A percentile compares a stretch with the other conserved stretches of the same genome.
phyloP scores from a whole-genome alignment of 2,113 vertebrate genomes.

The Aphyosemion australe region DNA sequence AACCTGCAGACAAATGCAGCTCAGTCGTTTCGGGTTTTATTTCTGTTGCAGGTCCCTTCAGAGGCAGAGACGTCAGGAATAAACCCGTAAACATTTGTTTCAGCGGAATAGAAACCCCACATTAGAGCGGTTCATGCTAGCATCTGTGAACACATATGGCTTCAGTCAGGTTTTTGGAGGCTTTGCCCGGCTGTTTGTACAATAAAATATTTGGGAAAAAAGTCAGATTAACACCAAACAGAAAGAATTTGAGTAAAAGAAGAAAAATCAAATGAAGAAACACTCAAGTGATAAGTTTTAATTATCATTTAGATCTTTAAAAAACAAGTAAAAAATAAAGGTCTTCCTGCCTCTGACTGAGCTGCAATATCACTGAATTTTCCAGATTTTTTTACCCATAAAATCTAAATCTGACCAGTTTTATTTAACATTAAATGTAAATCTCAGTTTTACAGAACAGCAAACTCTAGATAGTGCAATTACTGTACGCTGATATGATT shows the following conservation, averaged over 20 bases:
- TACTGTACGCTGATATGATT: background rate
- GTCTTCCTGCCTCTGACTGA: too few relatives aligned
- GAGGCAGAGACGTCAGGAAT: background rate
- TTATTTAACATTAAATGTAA: too few relatives aligned
- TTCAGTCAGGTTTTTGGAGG: background rate
- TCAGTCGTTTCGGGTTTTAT: constrained; percentile 18
- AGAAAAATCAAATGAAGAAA: background rate
- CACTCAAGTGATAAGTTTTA: too few relatives aligned
- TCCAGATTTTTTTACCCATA: too few relatives aligned
- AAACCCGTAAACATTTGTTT: constrained; percentile 1
- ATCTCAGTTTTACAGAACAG: background rate
- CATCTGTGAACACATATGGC: background rate
- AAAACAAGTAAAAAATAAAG: too few relatives aligned
- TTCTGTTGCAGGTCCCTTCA: background rate
- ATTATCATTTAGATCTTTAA: too few relatives aligned
- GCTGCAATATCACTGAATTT: too few relatives aligned
- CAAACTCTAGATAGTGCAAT: too few relatives aligned
- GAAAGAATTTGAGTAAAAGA: background rate
- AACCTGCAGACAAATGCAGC: constrained; percentile 52
- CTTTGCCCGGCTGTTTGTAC: background rate
- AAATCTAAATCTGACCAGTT: too few relatives aligned
- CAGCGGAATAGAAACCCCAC: background rate
- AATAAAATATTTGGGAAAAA: background rate
- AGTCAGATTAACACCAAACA: background rate
- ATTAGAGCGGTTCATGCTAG: constrained; percentile 7